Evolutionary conservation across 2,113 vertebrate species (phyloP).

Genomic region (Chaetodon trifascialis): DNA sequence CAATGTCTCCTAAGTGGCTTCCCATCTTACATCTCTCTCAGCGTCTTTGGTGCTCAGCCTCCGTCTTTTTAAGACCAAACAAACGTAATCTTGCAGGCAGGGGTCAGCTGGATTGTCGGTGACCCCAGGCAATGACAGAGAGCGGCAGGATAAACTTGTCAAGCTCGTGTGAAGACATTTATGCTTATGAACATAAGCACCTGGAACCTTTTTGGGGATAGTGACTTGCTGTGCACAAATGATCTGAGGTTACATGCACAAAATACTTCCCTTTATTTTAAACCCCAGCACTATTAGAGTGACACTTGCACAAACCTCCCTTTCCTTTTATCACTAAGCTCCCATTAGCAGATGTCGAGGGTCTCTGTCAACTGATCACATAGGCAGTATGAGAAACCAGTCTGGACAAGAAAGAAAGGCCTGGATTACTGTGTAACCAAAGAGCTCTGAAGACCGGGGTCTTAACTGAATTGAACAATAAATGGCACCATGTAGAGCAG

Average conservation of each 20-base stretch:
- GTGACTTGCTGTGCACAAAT: background rate
- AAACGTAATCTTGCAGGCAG: constrained; percentile 38
- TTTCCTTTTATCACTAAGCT: constrained; percentile 64
- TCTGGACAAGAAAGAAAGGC: constrained; percentile 69
- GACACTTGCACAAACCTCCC: constrained; percentile 39
- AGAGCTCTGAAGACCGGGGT: constrained; percentile 38
- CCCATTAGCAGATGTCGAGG: constrained; percentile 64
- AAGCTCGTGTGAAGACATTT: constrained; percentile 33
- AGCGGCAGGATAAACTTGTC: constrained; percentile 45
- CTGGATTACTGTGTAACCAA: constrained; percentile 66
- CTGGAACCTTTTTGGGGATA: background rate
- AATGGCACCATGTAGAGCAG: constrained; percentile 40
- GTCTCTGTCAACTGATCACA: constrained; percentile 71
- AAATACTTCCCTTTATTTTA: constrained; percentile 15
- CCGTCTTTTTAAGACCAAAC: constrained; percentile 14
- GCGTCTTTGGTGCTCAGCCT: background rate
- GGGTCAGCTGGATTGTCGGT: constrained; percentile 29
- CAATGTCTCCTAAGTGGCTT: too few species aligned
- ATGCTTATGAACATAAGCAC: background rate
- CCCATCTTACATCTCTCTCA: background rate
- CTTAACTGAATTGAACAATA: constrained; percentile 47
- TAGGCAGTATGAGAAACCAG: constrained; percentile 65
- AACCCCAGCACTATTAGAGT: constrained; percentile 20
- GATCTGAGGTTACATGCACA: constrained; percentile 3
- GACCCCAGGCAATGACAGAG: constrained; percentile 17